These are phyloP conservation scores for Limonius californicus DNA, from an alignment of 1,140 invertebrate genomes.

Conservation along the genomic window DNA sequence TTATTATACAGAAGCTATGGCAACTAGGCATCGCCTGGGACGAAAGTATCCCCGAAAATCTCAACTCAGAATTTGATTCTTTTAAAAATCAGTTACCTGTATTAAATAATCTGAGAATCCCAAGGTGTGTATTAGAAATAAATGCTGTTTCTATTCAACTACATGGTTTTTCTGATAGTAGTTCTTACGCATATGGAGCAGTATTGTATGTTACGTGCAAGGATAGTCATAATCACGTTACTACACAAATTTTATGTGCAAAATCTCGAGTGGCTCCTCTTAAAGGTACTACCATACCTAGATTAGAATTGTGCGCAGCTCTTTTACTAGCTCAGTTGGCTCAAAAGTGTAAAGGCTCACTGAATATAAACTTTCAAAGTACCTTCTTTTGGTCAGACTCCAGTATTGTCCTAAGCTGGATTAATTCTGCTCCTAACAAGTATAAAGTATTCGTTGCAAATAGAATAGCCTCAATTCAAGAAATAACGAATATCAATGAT, in stretches of 20 bases:
- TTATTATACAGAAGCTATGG: neutral
- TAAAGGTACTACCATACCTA: no score
- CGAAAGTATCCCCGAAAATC: neutral
- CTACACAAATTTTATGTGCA: no score
- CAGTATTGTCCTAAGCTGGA: slow-evolving; percentile 1
- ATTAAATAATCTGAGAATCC: neutral
- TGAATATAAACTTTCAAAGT: neutral
- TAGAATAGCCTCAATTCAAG: neutral
- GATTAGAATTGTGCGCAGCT: no score
- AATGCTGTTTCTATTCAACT: neutral
- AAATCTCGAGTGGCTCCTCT: no score
- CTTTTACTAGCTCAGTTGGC: no score
- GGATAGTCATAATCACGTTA: no score
- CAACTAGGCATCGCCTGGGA: neutral
- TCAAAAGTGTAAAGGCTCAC: neutral
- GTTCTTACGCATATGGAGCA: neutral
- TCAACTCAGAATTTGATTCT: neutral
- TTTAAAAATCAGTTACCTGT: neutral
- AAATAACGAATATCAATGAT: neutral
- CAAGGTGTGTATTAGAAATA: neutral
- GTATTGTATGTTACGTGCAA: neutral
- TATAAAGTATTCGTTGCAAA: slow-evolving; percentile 4
- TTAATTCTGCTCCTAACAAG: neutral
- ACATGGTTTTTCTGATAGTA: neutral
- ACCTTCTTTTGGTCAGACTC: neutral